Evolutionary conservation across 2,113 vertebrate genomes (phyloP).

Genomic region (Tetrax tetrax): DNA sequence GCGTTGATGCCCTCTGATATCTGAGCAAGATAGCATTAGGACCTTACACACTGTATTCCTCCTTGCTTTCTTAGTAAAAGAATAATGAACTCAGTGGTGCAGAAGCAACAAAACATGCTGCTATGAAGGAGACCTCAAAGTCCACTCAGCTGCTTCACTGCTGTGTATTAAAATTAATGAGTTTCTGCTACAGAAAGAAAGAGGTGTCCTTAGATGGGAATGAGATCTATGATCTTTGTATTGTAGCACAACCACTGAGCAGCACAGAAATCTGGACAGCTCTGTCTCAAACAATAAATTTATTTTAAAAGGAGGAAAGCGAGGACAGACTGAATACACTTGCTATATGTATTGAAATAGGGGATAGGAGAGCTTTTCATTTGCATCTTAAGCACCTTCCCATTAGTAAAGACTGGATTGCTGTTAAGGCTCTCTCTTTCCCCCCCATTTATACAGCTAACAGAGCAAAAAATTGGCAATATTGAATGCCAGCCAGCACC

Average conservation of each 20-base stretch:
- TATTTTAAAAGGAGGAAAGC: neutral
- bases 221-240: constrained; percentile 34
- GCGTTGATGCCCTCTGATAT: neutral
- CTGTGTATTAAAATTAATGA: constrained; percentile 48
- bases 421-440: neutral
- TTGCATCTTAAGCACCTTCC: constrained; percentile 36
- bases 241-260: neutral
- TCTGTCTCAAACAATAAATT: neutral
- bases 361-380: neutral
- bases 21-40: neutral
- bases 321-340: neutral
- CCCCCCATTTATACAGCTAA: neutral
- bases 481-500: neutral
- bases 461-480: neutral
- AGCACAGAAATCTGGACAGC: neutral
- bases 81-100: constrained; percentile 13
- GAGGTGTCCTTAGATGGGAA: neutral
- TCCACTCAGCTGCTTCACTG: constrained; percentile 3
- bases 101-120: constrained; percentile 13
- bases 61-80: constrained; percentile 44
- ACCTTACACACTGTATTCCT: neutral
- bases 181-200: constrained; percentile 1
- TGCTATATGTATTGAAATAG: neutral
- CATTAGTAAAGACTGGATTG: neutral
- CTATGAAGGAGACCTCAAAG: constrained; percentile 18